Evolutionary conservation across 2,113 vertebrate species (phyloP).

Genomic region (Origma solitaria): DNA sequence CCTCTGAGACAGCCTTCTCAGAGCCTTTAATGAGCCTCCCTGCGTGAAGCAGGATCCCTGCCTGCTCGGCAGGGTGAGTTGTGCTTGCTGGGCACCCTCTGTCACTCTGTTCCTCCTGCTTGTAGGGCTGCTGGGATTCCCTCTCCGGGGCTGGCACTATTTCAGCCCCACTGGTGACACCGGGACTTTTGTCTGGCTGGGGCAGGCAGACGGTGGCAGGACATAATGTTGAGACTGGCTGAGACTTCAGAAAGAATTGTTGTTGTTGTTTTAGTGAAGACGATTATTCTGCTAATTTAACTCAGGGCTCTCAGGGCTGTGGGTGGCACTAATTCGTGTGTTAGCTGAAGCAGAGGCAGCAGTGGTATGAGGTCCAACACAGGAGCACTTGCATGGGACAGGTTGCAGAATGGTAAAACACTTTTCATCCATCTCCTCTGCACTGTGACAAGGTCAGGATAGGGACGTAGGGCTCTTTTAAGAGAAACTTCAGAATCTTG

Average conservation of each 20-base stretch:
- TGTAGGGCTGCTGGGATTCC: neutral
- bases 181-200: neutral
- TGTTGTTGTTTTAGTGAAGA: neutral
- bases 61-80: neutral
- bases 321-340: neutral
- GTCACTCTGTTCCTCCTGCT: neutral
- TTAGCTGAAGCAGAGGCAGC: neutral
- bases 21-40: neutral
- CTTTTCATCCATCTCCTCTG: neutral
- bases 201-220: neutral
- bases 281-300: neutral
- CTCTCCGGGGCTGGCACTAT: neutral
- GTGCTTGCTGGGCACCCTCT: neutral
- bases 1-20: neutral
- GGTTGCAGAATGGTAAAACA: neutral
- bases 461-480: neutral
- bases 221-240: neutral
- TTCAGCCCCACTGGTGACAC: neutral
- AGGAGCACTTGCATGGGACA: rapidly evolving
- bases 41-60: neutral
- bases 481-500: neutral
- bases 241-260: neutral
- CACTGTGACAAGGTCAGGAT: neutral
- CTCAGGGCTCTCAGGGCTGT: neutral
- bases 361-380: neutral